phyloP scores from a whole-genome alignment of 1,140 invertebrate species.

The Steinernema khuongi region DNA sequence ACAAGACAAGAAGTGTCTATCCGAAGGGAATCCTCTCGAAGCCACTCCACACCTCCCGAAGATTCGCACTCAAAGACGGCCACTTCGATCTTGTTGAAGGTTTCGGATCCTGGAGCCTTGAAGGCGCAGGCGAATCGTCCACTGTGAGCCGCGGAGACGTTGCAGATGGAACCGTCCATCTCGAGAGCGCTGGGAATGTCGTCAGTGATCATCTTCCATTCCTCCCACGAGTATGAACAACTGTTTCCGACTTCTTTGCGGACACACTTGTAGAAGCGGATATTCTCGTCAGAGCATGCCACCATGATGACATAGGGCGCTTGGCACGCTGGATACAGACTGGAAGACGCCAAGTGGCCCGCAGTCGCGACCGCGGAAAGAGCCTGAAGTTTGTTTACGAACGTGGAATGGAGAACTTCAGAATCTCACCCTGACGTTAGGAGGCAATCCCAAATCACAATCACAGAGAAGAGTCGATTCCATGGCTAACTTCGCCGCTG shows the following conservation, averaged over 20 bases:
- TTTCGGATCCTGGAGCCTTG: constrained; percentile 64
- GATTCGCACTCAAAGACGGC: constrained; percentile 99
- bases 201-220: constrained; percentile 58
- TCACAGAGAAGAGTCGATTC: constrained; percentile 1
- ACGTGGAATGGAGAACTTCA: background rate
- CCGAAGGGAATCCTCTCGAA: constrained; percentile 79
- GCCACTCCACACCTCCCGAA: constrained; percentile 90
- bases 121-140: constrained; percentile 93
- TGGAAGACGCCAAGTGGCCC: constrained; percentile 92
- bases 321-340: constrained; percentile 93
- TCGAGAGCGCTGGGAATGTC: constrained; percentile 47
- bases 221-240: constrained; percentile 45
- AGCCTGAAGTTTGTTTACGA: constrained; percentile 30
- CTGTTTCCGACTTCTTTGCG: background rate
- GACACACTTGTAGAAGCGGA: constrained; percentile 62
- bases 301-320: constrained; percentile 91
- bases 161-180: constrained; percentile 46
- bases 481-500: constrained; percentile 5
- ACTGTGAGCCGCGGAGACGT: constrained; percentile 76
- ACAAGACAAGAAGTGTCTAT: constrained; percentile 29
- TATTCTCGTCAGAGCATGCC: constrained; percentile 79
- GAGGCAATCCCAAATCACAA: background rate
- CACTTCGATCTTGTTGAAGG: constrained; percentile 72
- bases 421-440: background rate
- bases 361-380: constrained; percentile 75